Evolutionary conservation across 2,888 invertebrate species (phyloP), one percentile per base, ranked within the genome.

Genomic region (Adelognathus sp.): DNA sequence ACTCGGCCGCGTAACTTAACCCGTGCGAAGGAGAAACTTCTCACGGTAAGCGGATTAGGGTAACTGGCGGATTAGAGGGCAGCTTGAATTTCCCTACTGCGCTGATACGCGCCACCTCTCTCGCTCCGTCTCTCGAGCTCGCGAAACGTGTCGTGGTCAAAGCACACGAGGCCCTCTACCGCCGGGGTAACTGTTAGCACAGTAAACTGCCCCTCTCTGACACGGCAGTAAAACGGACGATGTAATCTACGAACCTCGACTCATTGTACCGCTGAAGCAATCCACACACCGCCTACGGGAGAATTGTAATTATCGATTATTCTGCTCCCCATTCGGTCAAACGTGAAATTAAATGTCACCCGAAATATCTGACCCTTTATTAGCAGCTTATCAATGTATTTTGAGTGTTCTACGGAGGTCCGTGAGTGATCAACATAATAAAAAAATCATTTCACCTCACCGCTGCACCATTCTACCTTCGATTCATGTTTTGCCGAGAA

Each of bases 11-110:
- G 75, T 69, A 74, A 64, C 73, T 75, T 77, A 81, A 79, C 79
- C 76, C 54, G 66, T 54, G 67, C 67, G 63, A 36, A 31, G 50
- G 72, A n/a, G 71, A 75, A 80, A 81, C 77, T 81, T 81, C 54
- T 66, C 73, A 58, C 58, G 70, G 71, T 67, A 80, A 77, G 77
- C 78, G 81, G 81, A 82, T 82, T 81, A 82, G 79, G 76, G 74
- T 81, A 79, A 79, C 82, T 69, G 74, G 60, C n/a, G 76, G 81
- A 82, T 82, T 81, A 81, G 72, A 76, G 74, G 67, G 60, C 70
- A 56, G 67, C 74, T 74, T 63, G 50, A 74, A 41, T 44, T 58
- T 46, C 46, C 16, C 41, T 9, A 27, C 29, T 18, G 18, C 54
- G 36, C 72, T 21, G 60, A 71, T 39, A 46, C 56, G 39, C 41